phyloP scores from a whole-genome alignment of 2,113 vertebrate genomes.

The Oreochromis spilurus region DNA sequence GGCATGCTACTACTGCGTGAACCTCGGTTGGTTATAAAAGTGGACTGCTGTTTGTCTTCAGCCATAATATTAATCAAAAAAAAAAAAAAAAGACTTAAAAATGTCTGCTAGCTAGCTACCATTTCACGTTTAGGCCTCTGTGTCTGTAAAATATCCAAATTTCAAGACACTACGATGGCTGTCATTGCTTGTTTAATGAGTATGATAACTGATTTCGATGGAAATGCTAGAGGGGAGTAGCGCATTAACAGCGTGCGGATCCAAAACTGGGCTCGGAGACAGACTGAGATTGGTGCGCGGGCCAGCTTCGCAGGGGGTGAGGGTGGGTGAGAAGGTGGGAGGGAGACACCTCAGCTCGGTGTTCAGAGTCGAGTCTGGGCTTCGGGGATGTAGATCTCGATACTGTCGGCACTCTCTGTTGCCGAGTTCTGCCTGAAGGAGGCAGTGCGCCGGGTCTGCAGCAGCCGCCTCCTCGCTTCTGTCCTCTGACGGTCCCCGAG shows the following conservation, averaged over 20 bases:
- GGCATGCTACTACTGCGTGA: constrained; percentile 60
- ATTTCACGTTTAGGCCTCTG: constrained; percentile 36
- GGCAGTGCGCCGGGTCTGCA: constrained; percentile 91
- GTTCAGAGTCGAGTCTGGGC: constrained; percentile 97
- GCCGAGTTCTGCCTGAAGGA: constrained; percentile 98
- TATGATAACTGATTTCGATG: constrained; percentile 12
- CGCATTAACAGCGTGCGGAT: neutral
- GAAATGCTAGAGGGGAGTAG: constrained; percentile 1
- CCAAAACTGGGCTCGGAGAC: constrained; percentile 14
- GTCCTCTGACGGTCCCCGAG: constrained; percentile 90
- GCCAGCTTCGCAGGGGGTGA: neutral
- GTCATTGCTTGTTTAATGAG: constrained; percentile 49
- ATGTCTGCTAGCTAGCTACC: constrained; percentile 34
- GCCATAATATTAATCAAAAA: neutral
- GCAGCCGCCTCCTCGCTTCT: constrained; percentile 89
- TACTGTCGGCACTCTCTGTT: constrained; percentile 98
- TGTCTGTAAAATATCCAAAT: constrained; percentile 40
- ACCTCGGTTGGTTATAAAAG: constrained; percentile 27
- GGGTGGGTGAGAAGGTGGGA: neutral
- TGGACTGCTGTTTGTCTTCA: constrained; percentile 5
- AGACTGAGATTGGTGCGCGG: neutral
- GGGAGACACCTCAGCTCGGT: neutral
- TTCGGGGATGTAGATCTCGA: constrained; percentile 99
- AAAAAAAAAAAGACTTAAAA: constrained; percentile 18
- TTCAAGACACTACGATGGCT: constrained; percentile 63